phyloP scores from a whole-genome alignment of 2,888 invertebrate species.

The Lycaena phlaeas region DNA sequence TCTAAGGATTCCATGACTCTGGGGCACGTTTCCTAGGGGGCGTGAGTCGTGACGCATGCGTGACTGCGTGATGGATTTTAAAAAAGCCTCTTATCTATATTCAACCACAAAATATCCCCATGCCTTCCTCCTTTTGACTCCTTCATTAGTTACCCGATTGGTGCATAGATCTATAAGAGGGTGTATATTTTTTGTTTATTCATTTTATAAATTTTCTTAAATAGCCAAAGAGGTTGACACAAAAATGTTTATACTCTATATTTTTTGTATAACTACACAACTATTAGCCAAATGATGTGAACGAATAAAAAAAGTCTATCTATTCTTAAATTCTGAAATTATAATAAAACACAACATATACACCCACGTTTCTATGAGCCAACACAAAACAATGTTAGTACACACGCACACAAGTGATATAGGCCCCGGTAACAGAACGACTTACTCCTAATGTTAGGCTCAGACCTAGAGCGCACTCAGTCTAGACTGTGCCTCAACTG shows the following conservation, averaged over 20 bases:
- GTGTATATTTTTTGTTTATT: neutral
- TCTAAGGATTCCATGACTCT: too few relatives aligned
- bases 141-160: constrained; percentile 7
- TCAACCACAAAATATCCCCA: constrained; percentile 1
- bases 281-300: too few relatives aligned
- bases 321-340: too few relatives aligned
- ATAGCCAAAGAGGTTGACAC: too few relatives aligned
- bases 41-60: constrained; percentile 14
- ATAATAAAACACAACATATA: constrained; percentile 7
- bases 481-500: constrained; percentile 50
- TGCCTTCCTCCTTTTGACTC: constrained; percentile 2
- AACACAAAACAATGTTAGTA: constrained; percentile 34
- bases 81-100: constrained; percentile 6
- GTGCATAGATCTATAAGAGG: constrained; percentile 9
- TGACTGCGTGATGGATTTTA: constrained; percentile 11
- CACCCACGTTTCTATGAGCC: constrained; percentile 11
- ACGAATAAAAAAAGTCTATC: too few relatives aligned
- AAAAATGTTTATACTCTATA: too few relatives aligned
- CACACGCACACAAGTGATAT: constrained; percentile 42
- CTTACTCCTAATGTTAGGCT: constrained; percentile 48
- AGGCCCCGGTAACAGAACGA: constrained; percentile 42
- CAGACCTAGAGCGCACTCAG: constrained; percentile 23
- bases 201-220: too few relatives aligned
- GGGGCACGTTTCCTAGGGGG: too few relatives aligned
- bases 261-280: too few relatives aligned